phyloP scores from a whole-genome alignment of 2,888 invertebrate species.

The Euplagia quadripunctaria region DNA sequence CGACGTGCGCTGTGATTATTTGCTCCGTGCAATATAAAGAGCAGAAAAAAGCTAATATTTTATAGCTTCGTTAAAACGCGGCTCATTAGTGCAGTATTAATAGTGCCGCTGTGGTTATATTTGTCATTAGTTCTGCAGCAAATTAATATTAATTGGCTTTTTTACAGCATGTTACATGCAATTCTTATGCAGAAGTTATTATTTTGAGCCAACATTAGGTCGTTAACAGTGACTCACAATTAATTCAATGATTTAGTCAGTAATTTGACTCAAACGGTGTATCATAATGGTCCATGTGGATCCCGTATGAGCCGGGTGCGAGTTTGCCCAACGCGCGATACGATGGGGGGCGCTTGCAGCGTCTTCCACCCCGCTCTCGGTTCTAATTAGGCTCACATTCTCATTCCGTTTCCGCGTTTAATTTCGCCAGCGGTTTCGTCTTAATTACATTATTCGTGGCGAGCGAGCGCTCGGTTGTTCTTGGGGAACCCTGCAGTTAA shows the following conservation, averaged over 20 bases:
- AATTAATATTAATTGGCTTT: constrained; percentile 53
- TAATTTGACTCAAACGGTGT: not conserved
- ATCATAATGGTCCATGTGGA: constrained; percentile 11
- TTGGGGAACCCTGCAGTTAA: constrained; percentile 61
- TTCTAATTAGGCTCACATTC: constrained; percentile 89
- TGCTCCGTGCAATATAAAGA: constrained; percentile 55
- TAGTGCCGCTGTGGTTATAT: constrained; percentile 42
- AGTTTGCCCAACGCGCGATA: constrained; percentile 28
- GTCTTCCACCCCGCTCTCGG: constrained; percentile 68
- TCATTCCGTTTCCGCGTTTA: constrained; percentile 88
- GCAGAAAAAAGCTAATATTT: constrained; percentile 52
- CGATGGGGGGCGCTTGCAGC: constrained; percentile 58
- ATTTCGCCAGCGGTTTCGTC: constrained; percentile 87
- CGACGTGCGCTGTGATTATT: constrained; percentile 56
- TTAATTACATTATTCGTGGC: constrained; percentile 88
- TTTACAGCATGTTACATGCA: constrained; percentile 25
- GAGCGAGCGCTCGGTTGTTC: constrained; percentile 63
- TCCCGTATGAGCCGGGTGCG: constrained; percentile 28
- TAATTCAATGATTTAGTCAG: constrained; percentile 8
- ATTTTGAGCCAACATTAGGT: constrained; percentile 34
- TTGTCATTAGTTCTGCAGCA: constrained; percentile 46
- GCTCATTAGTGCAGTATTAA: constrained; percentile 54
- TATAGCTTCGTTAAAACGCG: constrained; percentile 52
- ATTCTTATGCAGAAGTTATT: constrained; percentile 15
- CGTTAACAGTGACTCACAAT: constrained; percentile 17